Base-by-base conservation (phyloP, 35 echinoderm and acorn worm genomes). In the Antedon bifida region DNA sequence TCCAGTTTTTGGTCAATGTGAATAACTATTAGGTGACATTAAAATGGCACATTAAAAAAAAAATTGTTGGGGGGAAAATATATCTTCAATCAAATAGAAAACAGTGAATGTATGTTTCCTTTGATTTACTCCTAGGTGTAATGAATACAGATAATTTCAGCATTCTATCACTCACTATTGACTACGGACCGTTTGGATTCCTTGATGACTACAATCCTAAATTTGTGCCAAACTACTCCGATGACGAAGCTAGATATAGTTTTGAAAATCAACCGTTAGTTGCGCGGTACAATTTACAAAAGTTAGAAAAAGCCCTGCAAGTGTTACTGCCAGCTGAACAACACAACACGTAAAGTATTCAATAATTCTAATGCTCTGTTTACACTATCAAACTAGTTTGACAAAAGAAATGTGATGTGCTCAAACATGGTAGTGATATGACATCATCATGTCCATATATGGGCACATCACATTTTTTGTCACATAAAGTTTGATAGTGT, bases 71-170 rank as follows among this genome's bases (percentile, higher is more conserved):
- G n/a, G n/a, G n/a, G n/a, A n/a, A n/a, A n/a, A n/a, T n/a, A n/a
- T n/a, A n/a, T n/a, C n/a, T n/a, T n/a, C n/a, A n/a, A n/a, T n/a
- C n/a, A n/a, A n/a, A n/a, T n/a, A n/a, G n/a, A n/a, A n/a, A n/a
- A n/a, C n/a, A n/a, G n/a, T n/a, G n/a, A n/a, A n/a, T n/a, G n/a
- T n/a, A n/a, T 42, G 14, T 42, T 42, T 4, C 14, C 14, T 42
- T 42, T 42, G 38, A 17, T 78, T 39, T 79, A 30, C 14, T 73
- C 33, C 34, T 39, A 99, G 95, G 95, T 32, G 95, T 99, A 2
- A 92, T 99, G 95, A 99, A 99, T 46, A 99, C 95, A 83, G 95
- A 99, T 46, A 99, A 99, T 56, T 99, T 99, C 78, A 99, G 95
- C 82, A 78, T 99, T 39, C 80, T 99, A 1, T 99, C 95, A 0